phyloP scores from a whole-genome alignment of 2,113 vertebrate genomes.

The Heterotilapia buettikoferi region DNA sequence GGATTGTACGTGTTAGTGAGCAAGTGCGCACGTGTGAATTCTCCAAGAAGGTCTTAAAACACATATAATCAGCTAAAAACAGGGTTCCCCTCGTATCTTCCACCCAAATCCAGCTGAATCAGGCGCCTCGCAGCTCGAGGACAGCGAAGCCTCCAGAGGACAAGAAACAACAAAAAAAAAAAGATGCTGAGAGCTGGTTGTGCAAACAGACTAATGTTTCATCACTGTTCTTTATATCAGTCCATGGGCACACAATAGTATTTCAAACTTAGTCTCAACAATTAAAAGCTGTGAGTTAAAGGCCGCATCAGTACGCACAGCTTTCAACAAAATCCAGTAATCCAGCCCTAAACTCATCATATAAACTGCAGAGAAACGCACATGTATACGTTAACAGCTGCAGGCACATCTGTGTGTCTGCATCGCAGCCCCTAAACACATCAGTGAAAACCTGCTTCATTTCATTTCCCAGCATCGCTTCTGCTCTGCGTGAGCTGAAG shows the following conservation, averaged over 20 bases:
- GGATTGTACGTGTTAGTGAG: background rate
- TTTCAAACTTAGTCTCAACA: background rate
- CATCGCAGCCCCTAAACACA: background rate
- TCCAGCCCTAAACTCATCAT: background rate
- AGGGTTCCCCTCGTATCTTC: background rate
- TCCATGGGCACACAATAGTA: background rate
- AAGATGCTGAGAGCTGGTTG: background rate
- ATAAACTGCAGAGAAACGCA: background rate
- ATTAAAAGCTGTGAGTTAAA: background rate
- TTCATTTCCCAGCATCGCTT: slow-evolving; percentile 25
- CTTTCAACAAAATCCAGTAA: background rate
- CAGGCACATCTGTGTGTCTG: background rate
- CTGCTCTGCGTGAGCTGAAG: slow-evolving; percentile 41
- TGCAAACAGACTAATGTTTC: background rate
- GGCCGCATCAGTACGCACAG: rapidly evolving
- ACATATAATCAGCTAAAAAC: background rate
- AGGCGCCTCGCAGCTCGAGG: background rate
- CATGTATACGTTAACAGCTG: background rate
- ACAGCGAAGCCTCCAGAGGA: background rate
- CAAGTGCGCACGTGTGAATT: background rate
- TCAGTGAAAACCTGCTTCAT: background rate
- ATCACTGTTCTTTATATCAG: background rate
- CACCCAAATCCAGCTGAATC: background rate
- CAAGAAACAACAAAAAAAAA: rapidly evolving
- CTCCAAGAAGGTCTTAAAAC: background rate